Evolutionary conservation across 2,113 vertebrate genomes (phyloP).

Genomic region (Scophthalmus maximus): DNA sequence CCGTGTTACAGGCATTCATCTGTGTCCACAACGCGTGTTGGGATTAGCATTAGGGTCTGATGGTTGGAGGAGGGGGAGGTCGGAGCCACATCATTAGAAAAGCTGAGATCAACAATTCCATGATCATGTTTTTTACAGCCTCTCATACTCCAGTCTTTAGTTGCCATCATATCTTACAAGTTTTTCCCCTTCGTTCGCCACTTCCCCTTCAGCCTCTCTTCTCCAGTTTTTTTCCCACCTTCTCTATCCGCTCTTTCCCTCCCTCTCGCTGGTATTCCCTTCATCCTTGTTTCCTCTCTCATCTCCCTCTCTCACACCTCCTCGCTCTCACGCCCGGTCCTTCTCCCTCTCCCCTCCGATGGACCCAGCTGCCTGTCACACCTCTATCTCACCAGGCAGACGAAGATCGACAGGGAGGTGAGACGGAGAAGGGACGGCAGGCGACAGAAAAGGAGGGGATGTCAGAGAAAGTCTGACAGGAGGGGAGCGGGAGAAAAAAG

Average conservation of each 20-base stretch:
- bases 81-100: too few species aligned
- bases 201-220: not conserved
- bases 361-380: slow-evolving; percentile 65
- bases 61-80: slow-evolving; percentile 8
- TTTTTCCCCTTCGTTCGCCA: not conserved
- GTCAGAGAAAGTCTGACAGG: slow-evolving; percentile 30
- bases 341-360: slow-evolving; percentile 12
- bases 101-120: too few species aligned
- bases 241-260: not conserved
- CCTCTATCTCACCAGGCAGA: slow-evolving; percentile 59
- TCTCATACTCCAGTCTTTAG: not conserved
- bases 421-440: too few species aligned
- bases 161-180: not conserved
- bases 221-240: not conserved
- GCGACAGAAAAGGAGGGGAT: not conserved
- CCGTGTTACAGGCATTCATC: slow-evolving; percentile 31
- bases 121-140: too few species aligned
- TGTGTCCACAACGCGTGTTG: slow-evolving; percentile 38
- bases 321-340: slow-evolving; percentile 22
- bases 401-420: slow-evolving; percentile 49
- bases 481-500: slow-evolving; percentile 48
- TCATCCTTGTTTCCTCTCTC: not conserved
- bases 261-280: not conserved
- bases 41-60: slow-evolving; percentile 53
- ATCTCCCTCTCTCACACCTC: slow-evolving; percentile 23